These are phyloP conservation scores for Hyles vespertilio DNA, from an alignment of 1,140 invertebrate species.

Conservation along the genomic window DNA sequence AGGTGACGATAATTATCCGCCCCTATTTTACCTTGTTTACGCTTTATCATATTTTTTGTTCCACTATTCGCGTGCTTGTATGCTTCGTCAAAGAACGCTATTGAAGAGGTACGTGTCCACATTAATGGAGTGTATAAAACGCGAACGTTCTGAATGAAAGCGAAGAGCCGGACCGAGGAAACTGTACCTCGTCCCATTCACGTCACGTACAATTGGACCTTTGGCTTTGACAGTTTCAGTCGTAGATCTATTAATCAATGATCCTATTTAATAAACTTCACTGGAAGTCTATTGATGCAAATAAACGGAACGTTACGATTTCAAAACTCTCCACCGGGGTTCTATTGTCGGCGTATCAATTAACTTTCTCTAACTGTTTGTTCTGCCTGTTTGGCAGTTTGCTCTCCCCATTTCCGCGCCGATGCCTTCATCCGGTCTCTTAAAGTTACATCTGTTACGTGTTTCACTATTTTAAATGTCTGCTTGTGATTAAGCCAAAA, in stretches of 20 bases:
- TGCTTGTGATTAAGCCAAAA: background rate
- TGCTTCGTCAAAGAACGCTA: background rate
- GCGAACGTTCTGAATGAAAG: slow-evolving; percentile 1
- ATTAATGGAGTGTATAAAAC: slow-evolving; percentile 2
- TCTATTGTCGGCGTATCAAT: slow-evolving; percentile 24
- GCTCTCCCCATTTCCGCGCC: slow-evolving; percentile 15
- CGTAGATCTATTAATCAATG: slow-evolving; percentile 24
- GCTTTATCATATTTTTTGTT: no score
- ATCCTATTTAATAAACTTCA: slow-evolving; percentile 23
- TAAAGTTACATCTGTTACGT: no score
- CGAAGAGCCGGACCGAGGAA: background rate
- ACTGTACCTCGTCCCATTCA: slow-evolving; percentile 4
- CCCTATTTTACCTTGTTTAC: no score
- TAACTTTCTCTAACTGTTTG: slow-evolving; percentile 25
- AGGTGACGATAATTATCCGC: no score
- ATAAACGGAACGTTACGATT: slow-evolving; percentile 22
- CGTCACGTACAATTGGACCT: slow-evolving; percentile 15
- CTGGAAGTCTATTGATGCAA: slow-evolving; percentile 21
- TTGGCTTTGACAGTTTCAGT: slow-evolving; percentile 18
- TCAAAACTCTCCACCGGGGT: slow-evolving; percentile 10
- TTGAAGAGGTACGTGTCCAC: background rate
- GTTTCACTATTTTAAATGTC: no score
- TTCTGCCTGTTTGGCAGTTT: slow-evolving; percentile 25
- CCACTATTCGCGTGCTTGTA: background rate
- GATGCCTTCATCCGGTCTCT: slow-evolving; percentile 7